Conservation (phyloP, 2,113 vertebrate species). For the Centrocercus urophasianus region DNA sequence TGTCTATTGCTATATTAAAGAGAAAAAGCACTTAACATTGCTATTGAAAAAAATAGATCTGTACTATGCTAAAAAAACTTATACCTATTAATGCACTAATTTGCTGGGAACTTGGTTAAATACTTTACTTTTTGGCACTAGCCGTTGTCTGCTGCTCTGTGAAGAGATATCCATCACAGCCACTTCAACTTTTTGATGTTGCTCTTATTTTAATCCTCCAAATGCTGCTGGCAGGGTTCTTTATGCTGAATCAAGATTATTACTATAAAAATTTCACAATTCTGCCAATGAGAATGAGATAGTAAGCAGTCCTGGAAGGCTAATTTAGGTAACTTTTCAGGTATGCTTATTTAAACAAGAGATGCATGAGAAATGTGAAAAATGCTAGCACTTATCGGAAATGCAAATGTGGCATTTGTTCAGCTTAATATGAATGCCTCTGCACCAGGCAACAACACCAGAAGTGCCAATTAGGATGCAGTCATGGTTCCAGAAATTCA, state of each 20-base stretch:
- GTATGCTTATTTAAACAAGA: conserved; percentile 63
- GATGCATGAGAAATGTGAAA: conserved; percentile 63
- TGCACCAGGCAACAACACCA: conserved; percentile 73
- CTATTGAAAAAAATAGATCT: neutral
- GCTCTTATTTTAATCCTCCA: conserved; percentile 32
- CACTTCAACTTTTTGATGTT: conserved; percentile 19
- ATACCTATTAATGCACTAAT: neutral
- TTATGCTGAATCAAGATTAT: conserved; percentile 62
- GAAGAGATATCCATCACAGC: neutral
- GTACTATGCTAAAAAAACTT: neutral
- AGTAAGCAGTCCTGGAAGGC: conserved; percentile 36
- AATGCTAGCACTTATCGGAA: conserved; percentile 77
- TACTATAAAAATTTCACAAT: conserved; percentile 10
- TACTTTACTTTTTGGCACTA: conserved; percentile 11
- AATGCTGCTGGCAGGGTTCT: conserved; percentile 17
- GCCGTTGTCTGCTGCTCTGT: conserved; percentile 24
- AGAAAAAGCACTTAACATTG: neutral
- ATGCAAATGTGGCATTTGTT: conserved; percentile 88
- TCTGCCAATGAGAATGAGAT: conserved; percentile 27
- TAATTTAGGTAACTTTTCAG: conserved; percentile 71
- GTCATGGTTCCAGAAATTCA: conserved; percentile 67
- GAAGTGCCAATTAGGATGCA: conserved; percentile 80
- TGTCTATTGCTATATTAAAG: conserved; percentile 16
- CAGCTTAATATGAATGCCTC: conserved; percentile 76
- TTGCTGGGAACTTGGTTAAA: conserved; percentile 29